Evolutionary conservation across 2,888 invertebrate species (phyloP).

Genomic region (Scrobipalpa costella): DNA sequence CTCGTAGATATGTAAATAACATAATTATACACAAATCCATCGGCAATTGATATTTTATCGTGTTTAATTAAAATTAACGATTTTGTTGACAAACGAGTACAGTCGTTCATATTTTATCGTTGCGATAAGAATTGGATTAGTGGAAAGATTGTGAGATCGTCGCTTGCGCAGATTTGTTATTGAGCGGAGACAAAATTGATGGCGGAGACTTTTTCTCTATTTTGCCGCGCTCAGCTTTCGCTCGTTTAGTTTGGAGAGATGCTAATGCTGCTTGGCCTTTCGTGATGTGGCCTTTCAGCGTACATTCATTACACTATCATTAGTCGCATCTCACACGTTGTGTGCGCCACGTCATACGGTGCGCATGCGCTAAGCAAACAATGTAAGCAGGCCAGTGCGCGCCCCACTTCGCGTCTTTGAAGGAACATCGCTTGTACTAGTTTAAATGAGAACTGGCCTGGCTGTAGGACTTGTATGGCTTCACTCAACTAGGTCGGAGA

Average conservation of each 20-base stretch:
- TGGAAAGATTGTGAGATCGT: not conserved
- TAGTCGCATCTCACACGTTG: conserved; percentile 31
- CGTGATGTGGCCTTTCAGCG: not conserved
- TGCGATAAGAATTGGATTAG: conserved; percentile 1
- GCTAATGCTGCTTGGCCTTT: conserved; percentile 19
- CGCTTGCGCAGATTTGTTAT: conserved; percentile 1
- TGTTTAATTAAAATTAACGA: conserved; percentile 28
- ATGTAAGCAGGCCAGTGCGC: conserved; percentile 35
- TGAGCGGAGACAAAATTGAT: not conserved
- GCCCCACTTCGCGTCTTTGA: conserved; percentile 31
- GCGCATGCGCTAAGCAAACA: conserved; percentile 36
- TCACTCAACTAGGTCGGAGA: conserved; percentile 28
- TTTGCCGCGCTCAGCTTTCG: conserved; percentile 11
- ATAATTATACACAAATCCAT: conserved; percentile 17
- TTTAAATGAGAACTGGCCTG: conserved; percentile 25
- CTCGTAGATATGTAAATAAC: conserved; percentile 1
- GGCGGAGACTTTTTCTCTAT: conserved; percentile 4
- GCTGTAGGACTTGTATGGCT: conserved; percentile 27
- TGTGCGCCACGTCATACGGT: conserved; percentile 30
- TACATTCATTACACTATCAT: conserved; percentile 28
- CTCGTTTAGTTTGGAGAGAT: conserved; percentile 14
- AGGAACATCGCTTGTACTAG: conserved; percentile 24
- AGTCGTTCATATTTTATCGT: not conserved
- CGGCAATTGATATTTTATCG: conserved; percentile 24
- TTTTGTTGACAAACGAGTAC: conserved; percentile 21